Evolutionary conservation across 2,888 invertebrate genomes (phyloP), one percentile per base, ranked within the genome.

Genomic region (Brachyptera putata): DNA sequence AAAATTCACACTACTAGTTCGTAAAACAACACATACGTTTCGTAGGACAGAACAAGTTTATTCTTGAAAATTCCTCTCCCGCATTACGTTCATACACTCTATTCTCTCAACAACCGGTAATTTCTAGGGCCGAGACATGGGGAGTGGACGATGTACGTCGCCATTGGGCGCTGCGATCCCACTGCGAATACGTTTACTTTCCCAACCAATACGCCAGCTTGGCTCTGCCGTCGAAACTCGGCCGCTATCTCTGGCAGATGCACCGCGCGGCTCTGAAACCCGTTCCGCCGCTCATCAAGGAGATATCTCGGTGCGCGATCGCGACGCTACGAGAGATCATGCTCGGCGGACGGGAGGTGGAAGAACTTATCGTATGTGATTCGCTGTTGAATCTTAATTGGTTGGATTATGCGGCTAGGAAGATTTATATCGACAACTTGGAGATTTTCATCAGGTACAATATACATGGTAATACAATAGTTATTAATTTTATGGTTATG

Each of bases 141-240:
- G 34, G 11, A 9, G 16, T 36, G n/a, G 21, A 30, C n/a, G 56
- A 56, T 21, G 46, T 43, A 4, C 30, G 60, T 1, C 56, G 60
- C 1, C 60, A 60, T 34, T 60, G 60, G 60, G 26, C 16, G 2
- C 46, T 60, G 26, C 37, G 22, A 2, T 18, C 24, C 1, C 60
- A 60, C 34, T 56, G 60, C 46, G 46, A 43, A 5, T 16, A 18
- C 21, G 30, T 53, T 21, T 9, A 41, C 43, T 60, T 60, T 36
- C 60, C 60, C 4, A 13, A 37, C 13, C 25, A 18, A 21, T 41
- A 60, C n/a, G 56, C 60, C 3, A 21, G 5, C 11, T 34, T 60
- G 9, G 1, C 16, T 1, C 36, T 60, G 5, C 21, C 43, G 13
- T 26, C 56, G 1, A 22, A 46, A 4, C 21, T 43, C 1, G 60